Evolutionary conservation across 2,888 invertebrate species (phyloP).

Genomic region (Epirrhoe alternata): DNA sequence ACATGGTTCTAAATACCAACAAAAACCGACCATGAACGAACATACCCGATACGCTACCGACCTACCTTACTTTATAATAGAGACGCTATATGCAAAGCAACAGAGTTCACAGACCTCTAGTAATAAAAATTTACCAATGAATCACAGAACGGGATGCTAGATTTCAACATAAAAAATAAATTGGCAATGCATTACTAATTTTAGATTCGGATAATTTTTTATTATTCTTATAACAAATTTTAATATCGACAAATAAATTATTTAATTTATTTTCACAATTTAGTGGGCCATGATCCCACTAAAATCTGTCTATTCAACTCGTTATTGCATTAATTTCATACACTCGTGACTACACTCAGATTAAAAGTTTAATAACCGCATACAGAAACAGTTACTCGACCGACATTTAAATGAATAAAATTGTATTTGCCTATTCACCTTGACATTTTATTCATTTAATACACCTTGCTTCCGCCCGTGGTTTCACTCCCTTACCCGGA

Average conservation of each 20-base stretch:
- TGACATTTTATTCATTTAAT: constrained; percentile 35
- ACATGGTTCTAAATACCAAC: constrained; percentile 36
- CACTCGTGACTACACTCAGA: constrained; percentile 19
- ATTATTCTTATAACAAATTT: no score
- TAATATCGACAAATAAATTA: no score
- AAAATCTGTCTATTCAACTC: background rate
- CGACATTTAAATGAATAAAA: constrained; percentile 44
- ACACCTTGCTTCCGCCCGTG: constrained; percentile 5
- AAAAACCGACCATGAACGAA: constrained; percentile 12
- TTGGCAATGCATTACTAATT: constrained; percentile 2
- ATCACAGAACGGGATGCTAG: background rate
- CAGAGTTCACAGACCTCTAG: background rate
- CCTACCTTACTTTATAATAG: background rate
- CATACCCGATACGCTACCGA: background rate
- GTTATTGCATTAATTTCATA: background rate
- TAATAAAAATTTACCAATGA: background rate
- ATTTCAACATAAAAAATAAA: background rate
- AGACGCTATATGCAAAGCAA: background rate
- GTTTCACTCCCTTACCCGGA: background rate
- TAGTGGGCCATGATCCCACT: background rate
- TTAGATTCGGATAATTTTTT: background rate
- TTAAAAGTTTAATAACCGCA: constrained; percentile 29
- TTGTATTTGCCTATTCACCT: constrained; percentile 40
- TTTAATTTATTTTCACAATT: no score
- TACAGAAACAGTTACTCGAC: constrained; percentile 44